Evolutionary conservation across 2,888 invertebrate genomes (phyloP), one percentile per base, ranked within the genome.

Genomic region (Capitulum mitella): DNA sequence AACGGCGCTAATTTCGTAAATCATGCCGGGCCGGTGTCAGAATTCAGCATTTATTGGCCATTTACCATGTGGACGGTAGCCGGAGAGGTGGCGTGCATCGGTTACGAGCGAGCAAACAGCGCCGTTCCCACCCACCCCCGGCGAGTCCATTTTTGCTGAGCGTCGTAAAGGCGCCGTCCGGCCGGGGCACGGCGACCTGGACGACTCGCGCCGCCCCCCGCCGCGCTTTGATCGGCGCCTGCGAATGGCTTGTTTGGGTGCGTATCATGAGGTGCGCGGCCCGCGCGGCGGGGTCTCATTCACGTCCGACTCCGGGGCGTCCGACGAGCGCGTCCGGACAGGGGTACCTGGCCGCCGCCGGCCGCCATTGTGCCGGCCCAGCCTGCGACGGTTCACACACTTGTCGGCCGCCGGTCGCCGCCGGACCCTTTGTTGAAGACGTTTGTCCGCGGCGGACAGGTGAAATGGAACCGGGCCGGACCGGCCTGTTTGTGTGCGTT

Each of bases 201-300:
- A 29, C n/a, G 10, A 37, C 70, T 70, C 70, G 40, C 37, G 70
- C 40, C 37, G 70, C 2, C 40, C 2, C 40, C 22, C 22, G 19
- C 26, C 26, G 70, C 6, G 40, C 37, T 70, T 70, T 70, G 70
- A 37, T 70, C 37, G 26, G 70, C 40, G 26, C 37, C 40, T 70
- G 70, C 70, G 19, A 70, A 70, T 70, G 70, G 70, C 70, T 70
- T 70, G 70, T 70, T 70, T 70, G 70, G 64, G 70, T 70, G 70
- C 70, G 70, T 70, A 40, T 70, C 40, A 70, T 26, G 70, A 70
- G 40, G 70, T 26, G 37, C 40, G 26, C 64, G 8, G 34, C 6
- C 34, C 19, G 19, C 64, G 34, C 64, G 37, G 37, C 64, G 22
- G 64, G 64, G 37, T 19, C 8, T n/a, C 64, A 64, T 64, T 70